phyloP scores from a whole-genome alignment of 2,113 vertebrate genomes.

The Copsychus sechellarum region DNA sequence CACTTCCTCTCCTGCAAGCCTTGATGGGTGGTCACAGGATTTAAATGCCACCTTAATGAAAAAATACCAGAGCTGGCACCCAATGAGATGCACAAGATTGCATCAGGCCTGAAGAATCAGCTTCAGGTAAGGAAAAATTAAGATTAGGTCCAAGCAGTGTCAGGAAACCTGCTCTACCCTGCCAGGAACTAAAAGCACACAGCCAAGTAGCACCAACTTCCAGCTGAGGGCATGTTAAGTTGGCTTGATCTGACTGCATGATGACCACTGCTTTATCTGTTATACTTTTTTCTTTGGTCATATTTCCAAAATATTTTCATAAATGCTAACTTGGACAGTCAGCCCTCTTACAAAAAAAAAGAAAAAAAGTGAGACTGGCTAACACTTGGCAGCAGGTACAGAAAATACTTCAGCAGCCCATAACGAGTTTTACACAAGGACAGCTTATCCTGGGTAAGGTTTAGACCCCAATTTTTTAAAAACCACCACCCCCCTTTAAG shows the following conservation, averaged over 20 bases:
- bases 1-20: neutral
- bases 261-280: neutral
- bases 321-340: neutral
- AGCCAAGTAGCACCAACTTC: neutral
- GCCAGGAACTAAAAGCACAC: neutral
- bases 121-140: neutral
- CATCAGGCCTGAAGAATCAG: neutral
- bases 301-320: neutral
- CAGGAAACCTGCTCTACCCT: neutral
- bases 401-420: slow-evolving; percentile 34
- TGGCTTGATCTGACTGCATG: neutral
- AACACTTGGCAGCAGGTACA: slow-evolving; percentile 38
- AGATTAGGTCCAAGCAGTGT: neutral
- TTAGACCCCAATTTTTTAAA: slow-evolving; percentile 13
- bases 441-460: neutral
- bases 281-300: neutral
- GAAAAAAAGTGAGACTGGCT: neutral
- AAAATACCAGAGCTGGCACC: neutral
- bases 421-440: slow-evolving; percentile 36
- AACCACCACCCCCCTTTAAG: neutral
- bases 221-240: neutral
- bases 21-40: neutral
- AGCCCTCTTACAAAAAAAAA: neutral
- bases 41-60: neutral
- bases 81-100: neutral